These are phyloP conservation scores for Heterotilapia buettikoferi DNA, from an alignment of 2,113 vertebrate genomes.

Conservation along the genomic window DNA sequence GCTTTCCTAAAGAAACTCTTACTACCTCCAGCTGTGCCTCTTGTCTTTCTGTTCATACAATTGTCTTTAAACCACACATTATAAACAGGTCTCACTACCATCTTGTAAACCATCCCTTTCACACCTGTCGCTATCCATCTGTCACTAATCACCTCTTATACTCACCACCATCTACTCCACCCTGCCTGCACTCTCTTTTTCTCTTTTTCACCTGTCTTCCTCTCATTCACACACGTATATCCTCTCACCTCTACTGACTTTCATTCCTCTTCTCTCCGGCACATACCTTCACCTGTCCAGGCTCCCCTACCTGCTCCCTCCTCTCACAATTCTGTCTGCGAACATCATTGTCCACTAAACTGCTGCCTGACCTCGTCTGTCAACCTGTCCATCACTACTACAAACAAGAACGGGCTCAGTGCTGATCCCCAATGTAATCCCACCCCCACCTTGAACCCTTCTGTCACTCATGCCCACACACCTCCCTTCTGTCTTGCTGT, in stretches of 20 bases:
- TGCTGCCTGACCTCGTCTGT: neutral
- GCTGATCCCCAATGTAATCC: neutral
- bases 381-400: neutral
- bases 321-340: neutral
- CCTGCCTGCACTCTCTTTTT: neutral
- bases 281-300: neutral
- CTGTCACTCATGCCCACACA: neutral
- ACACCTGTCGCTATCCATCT: neutral
- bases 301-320: neutral
- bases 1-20: neutral
- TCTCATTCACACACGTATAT: neutral
- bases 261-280: neutral
- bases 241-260: neutral
- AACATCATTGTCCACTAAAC: neutral
- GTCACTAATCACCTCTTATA: neutral
- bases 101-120: neutral
- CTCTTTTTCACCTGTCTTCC: neutral
- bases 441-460: neutral
- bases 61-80: neutral
- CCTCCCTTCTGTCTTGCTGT: neutral
- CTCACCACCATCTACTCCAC: neutral
- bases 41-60: neutral
- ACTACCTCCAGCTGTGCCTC: neutral
- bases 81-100: neutral
- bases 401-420: neutral